These are phyloP conservation scores for Parnassius mnemosyne DNA, from an alignment of 2,888 invertebrate species.

Conservation along the genomic window DNA sequence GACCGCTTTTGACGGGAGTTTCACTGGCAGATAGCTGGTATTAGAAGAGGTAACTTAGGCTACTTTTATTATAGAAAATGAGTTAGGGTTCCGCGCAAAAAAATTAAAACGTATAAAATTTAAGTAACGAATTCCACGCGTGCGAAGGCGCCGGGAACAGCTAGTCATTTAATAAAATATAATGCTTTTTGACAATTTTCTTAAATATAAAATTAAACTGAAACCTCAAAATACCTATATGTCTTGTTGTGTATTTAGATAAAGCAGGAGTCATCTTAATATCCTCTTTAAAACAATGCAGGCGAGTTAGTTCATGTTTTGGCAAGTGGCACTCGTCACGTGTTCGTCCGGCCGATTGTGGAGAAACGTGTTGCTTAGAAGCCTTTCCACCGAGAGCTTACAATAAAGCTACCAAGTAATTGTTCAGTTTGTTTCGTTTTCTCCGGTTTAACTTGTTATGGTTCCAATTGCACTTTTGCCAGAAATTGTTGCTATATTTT, in stretches of 20 bases:
- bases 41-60: no score
- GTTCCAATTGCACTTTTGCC: neutral
- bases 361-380: slow-evolving; percentile 14
- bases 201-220: no score
- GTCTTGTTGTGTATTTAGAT: neutral
- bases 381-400: slow-evolving; percentile 6
- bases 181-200: no score
- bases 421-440: slow-evolving; percentile 19
- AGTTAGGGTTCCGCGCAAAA: no score
- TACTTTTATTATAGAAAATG: no score
- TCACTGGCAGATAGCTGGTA: no score
- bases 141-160: no score
- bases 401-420: slow-evolving; percentile 20
- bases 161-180: no score
- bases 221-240: no score
- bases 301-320: slow-evolving; percentile 14
- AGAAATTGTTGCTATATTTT: neutral
- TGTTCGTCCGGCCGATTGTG: slow-evolving; percentile 19
- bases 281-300: slow-evolving; percentile 2
- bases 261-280: neutral
- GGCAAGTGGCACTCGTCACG: slow-evolving; percentile 24
- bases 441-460: slow-evolving; percentile 14
- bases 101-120: no score
- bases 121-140: no score
- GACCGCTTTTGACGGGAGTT: no score